Percentiles rank a stretch among this genome's conserved stretches.
Evolutionary conservation across 2,797 vertebrate species (phyloP).

Genomic region (Amazona ochrocephala): DNA sequence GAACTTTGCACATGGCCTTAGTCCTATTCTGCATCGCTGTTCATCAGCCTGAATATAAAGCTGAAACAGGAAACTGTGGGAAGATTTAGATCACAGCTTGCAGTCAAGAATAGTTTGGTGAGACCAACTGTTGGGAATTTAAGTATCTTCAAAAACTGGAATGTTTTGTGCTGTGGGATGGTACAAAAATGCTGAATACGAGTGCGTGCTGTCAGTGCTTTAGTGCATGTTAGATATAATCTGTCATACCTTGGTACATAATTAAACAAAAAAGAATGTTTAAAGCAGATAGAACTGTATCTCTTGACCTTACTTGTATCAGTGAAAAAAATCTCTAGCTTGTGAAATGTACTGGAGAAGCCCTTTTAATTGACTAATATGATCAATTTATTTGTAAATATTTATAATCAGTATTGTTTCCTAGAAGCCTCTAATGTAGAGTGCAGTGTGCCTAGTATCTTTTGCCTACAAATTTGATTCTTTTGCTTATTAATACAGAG

Average conservation of each 20-base stretch:
- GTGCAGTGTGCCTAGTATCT: neutral
- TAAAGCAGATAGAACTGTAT: neutral
- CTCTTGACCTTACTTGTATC: neutral
- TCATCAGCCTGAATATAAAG: neutral
- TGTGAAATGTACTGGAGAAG: neutral
- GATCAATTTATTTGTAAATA: neutral
- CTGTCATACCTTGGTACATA: neutral
- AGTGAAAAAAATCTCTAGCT: neutral
- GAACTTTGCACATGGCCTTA: neutral
- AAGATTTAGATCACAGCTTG: neutral
- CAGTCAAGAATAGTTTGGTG: neutral
- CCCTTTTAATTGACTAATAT: neutral
- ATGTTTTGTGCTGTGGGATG: neutral
- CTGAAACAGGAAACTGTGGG: neutral
- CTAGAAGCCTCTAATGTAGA: neutral
- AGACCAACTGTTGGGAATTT: neutral
- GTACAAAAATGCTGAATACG: neutral
- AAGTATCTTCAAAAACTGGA: neutral
- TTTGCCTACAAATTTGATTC: neutral
- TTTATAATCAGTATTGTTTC: neutral
- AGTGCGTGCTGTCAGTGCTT: neutral
- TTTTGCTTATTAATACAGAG: neutral
- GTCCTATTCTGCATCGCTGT: fast-evolving
- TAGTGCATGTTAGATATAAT: neutral
- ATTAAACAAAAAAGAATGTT: neutral